Evolutionary conservation across 2,888 invertebrate genomes (phyloP).

Genomic region (Pherbina coryleti): DNA sequence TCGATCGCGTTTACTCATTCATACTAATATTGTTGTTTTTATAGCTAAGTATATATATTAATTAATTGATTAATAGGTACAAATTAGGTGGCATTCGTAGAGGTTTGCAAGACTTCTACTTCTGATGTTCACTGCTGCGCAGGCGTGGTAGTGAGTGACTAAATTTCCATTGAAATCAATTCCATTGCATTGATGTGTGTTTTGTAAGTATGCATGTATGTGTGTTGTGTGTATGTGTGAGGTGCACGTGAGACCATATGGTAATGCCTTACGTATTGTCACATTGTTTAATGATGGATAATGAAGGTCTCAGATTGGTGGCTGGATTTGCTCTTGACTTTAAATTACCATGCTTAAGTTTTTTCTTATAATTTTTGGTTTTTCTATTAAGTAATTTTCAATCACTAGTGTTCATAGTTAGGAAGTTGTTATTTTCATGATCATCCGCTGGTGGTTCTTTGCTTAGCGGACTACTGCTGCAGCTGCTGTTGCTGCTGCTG

Average conservation of each 20-base stretch:
- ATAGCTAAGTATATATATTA: neutral
- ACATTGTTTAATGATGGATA: neutral
- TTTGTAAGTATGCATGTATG: neutral
- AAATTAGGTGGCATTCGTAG: conserved; percentile 32
- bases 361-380: conserved; percentile 9
- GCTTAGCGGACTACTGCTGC: conserved; percentile 56
- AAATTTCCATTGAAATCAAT: conserved; percentile 18
- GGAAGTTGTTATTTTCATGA: conserved; percentile 32
- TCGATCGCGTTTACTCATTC: conserved; percentile 6
- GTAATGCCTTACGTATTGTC: neutral
- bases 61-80: conserved; percentile 33
- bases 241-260: neutral
- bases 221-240: neutral
- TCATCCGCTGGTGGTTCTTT: conserved; percentile 41
- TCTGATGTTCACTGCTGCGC: neutral
- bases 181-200: conserved; percentile 3
- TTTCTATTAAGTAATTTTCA: conserved; percentile 9
- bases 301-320: neutral
- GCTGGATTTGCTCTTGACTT: neutral
- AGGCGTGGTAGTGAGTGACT: conserved; percentile 11
- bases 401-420: conserved; percentile 40
- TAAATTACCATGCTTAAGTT: neutral
- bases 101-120: neutral
- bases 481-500: conserved; percentile 53
- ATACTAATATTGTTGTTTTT: conserved; percentile 2